Evolutionary conservation across 1,140 invertebrate genomes (phyloP).

Genomic region (Pollicipes pollicipes): DNA sequence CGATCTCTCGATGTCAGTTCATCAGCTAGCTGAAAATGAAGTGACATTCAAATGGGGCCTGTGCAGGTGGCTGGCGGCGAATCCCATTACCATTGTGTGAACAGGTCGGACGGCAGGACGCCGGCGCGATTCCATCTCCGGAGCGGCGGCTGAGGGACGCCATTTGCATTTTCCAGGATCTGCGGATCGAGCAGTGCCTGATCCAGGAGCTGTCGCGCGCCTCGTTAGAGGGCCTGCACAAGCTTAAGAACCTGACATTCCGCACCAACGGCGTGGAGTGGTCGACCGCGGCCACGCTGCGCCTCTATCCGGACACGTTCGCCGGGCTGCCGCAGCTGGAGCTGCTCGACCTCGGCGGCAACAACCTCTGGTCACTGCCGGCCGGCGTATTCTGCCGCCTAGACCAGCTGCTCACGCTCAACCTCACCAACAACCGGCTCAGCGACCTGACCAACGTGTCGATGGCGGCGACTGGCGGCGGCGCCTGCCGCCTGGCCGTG

Average conservation of each 20-base stretch:
- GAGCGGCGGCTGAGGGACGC: background rate
- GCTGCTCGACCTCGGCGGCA: conserved; percentile 50
- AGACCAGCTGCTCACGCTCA: conserved; percentile 44
- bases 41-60: background rate
- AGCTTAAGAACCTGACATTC: conserved; percentile 45
- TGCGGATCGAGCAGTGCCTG: conserved; percentile 58
- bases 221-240: conserved; percentile 43
- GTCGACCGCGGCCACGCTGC: conserved; percentile 50
- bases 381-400: conserved; percentile 52
- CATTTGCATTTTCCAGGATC: conserved; percentile 35
- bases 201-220: conserved; percentile 48
- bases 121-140: background rate
- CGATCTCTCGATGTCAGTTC: too few species aligned
- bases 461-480: conserved; percentile 47
- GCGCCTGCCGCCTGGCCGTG: conserved; percentile 43
- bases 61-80: too few species aligned
- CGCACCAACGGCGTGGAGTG: conserved; percentile 60
- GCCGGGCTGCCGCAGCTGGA: conserved; percentile 17
- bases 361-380: conserved; percentile 60
- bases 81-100: background rate
- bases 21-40: background rate
- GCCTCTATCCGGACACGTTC: conserved; percentile 43
- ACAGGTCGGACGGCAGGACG: background rate
- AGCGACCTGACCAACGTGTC: conserved; percentile 59
- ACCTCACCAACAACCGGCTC: conserved; percentile 56